Evolutionary conservation across 2,113 vertebrate genomes (phyloP), one percentile per base, ranked within the genome.

Genomic region (Xiphias gladius): DNA sequence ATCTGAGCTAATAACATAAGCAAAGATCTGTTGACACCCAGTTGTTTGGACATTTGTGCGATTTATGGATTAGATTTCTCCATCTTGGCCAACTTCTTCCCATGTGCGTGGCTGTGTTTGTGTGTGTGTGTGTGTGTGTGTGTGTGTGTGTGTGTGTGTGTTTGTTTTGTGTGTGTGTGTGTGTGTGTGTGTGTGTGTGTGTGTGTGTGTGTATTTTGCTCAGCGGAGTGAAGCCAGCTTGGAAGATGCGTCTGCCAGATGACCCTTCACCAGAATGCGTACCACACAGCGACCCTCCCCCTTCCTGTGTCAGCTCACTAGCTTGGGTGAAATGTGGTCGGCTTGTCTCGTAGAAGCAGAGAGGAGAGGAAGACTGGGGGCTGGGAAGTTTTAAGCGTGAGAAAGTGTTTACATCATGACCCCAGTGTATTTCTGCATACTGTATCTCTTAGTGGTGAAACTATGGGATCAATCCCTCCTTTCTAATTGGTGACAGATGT

Each of bases 401-500:
- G 78, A 77, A 39, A 64, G 10, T 82, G 73, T 87, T 86, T 89
- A 77, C 71, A 86, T 88, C 76, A 14, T 66, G 61, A 80, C 80
- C 80, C 59, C 5, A 28, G 73, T 5, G 20, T 48, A 61, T 79
- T 58, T 65, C 41, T 83, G 67, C 79, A 66, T 54, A 81, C 74
- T 75, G 48, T 65, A 82, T 79, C 73, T 84, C 65, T 73, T 30
- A 48, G 37, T 68, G 72, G 37, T 37, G 57, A 67, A 68, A 86
- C 80, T 69, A 69, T 80, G 81, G 73, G 63, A 76, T 75, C 54
- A 66, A 39, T 72, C 83, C 69, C 58, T 87, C 28, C 71, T 50
- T 80, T 84, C 54, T 92, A 93, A 94, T 90, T 79, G 81, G 70
- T 22, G 82, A 76, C 94, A 94, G 92, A 93, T 93, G 92, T 89